Evolutionary conservation across 2,797 vertebrate genomes (phyloP), one percentile per base, ranked within the genome.

Genomic region (Sebastes taczanowskii): DNA sequence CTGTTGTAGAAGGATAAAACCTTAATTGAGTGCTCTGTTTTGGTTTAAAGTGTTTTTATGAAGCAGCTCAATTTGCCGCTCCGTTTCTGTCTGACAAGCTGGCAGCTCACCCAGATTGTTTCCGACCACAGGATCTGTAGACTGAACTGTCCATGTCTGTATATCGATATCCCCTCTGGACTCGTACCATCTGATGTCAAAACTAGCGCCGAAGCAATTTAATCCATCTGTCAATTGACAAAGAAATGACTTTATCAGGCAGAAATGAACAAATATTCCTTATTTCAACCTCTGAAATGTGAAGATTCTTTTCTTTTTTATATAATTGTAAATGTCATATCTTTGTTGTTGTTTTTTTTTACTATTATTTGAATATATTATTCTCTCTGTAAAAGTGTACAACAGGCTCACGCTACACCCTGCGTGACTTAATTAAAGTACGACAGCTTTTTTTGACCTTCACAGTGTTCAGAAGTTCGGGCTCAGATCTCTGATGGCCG

Each of bases 41-140:
- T 38, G 18, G 68, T 71, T 83, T 61, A 27, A 52, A 72, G 27
- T 55, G 71, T 76, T 69, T 67, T 77, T 80, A 80, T 83, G 46
- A 78, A 42, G 63, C 58, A 42, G 46, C 46, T 74, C 27, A 38
- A 82, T 89, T 86, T 81, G 60, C 61, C 30, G 61, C 66, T 58
- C 78, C 75, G 32, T 77, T 81, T 79, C 61, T 64, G 52, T 74
- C 66, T 82, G 78, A 71, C 69, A 81, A 74, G 74, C 79, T 84
- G 77, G 71, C 80, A 70, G 82, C 79, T 86, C 67, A 30, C 16
- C 65, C 63, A 81, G 80, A 89, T 86, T 86, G 81, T 68, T 67
- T 80, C 78, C 46, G 20, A 81, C 74, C 62, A 46, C 78, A 74
- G 59, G 64, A 79, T 78, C 73, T 76, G 66, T 78, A 69, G 65